Evolutionary conservation across 2,113 vertebrate genomes (phyloP), one percentile per base, ranked within the genome.

Genomic region (Gorsachius goisagi): DNA sequence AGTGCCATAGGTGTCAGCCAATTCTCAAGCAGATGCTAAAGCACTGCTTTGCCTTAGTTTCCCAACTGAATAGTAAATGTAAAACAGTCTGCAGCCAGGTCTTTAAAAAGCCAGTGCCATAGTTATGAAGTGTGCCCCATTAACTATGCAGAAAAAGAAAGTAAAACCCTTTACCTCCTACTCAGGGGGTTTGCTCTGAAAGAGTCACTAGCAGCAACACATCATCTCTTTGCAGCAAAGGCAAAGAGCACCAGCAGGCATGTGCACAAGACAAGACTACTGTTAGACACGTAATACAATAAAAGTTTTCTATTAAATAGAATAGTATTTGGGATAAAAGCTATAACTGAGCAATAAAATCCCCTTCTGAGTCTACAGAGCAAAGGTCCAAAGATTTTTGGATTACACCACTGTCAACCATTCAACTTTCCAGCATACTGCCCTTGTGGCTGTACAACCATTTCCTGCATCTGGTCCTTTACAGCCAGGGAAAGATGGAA

Each of bases 391-490:
- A 58, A 63, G 44, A 87, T 30, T 47, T 85, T 22, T 59, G 10
- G 39, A 22, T 71, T 41, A 71, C 24, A 50, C 11, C 16, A 21
- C 26, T n/a, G 5, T 19, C 49, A 83, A n/a, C 12, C 37, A 47
- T 15, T 45, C 71, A 50, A 10, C 52, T 33, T 59, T 26, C 27
- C 10, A 71, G 69, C 26, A 33, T 2, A 11, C 24, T 39, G 33
- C 9, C 69, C 47, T 21, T 22, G 24, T 6, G 18, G 52, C 28
- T 64, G 15, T 9, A 8, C 0, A 1, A 39, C 9, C 9, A 8
- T 9, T 32, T 58, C 33, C 66, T 58, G 35, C 21, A 72, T 6
- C 69, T 33, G 23, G 44, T 47, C 44, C 71, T 72, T 30, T 5
- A n/a, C 0, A 84, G 28, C 2, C 67, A 50, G 12, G 73, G 22